Percentiles rank a stretch among this genome's conserved stretches.
Evolutionary conservation across 37 sponge, comb jelly and placozoan species (phyloP).

Genomic region (Petrosia ficiformis): DNA sequence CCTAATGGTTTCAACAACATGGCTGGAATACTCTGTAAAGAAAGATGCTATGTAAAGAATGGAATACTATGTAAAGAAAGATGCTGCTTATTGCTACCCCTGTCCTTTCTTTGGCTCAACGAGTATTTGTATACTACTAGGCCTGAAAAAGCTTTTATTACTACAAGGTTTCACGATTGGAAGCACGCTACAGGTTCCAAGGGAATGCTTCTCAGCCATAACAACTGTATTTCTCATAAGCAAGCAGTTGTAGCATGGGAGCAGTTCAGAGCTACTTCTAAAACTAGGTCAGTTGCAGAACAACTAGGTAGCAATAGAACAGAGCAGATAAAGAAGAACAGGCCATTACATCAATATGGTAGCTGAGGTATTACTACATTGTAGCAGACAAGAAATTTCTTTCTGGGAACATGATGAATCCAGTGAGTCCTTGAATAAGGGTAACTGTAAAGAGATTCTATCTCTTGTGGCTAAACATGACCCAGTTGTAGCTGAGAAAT

Average conservation of each 20-base stretch:
- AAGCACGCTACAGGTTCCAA: constrained; percentile 44
- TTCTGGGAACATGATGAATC: constrained; percentile 61
- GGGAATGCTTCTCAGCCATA: constrained; percentile 24
- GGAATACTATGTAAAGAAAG: constrained; percentile 30
- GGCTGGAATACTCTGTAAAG: no score
- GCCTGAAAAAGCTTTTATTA: constrained; percentile 33
- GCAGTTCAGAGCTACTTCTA: constrained; percentile 3
- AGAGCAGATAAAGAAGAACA: constrained; percentile 21
- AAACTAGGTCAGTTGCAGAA: constrained; percentile 33
- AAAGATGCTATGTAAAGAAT: no score
- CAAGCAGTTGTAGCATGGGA: constrained; percentile 40
- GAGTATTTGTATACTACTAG: constrained; percentile 9
- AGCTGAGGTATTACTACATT: constrained; percentile 31
- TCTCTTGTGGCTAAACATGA: constrained; percentile 56
- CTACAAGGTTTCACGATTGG: constrained; percentile 32
- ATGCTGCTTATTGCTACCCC: constrained; percentile 46
- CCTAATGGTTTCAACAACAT: constrained; percentile 16
- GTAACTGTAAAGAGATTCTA: constrained; percentile 65
- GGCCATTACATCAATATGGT: constrained; percentile 52
- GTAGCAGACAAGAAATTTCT: constrained; percentile 60
- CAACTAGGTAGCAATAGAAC: constrained; percentile 30
- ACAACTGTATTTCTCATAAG: constrained; percentile 20
- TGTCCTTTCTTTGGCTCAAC: constrained; percentile 22
- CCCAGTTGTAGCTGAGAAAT: constrained; percentile 31
- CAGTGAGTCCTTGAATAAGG: constrained; percentile 53